Evolutionary conservation across 2,797 vertebrate species (phyloP).

Genomic region (Bovichtus variegatus): DNA sequence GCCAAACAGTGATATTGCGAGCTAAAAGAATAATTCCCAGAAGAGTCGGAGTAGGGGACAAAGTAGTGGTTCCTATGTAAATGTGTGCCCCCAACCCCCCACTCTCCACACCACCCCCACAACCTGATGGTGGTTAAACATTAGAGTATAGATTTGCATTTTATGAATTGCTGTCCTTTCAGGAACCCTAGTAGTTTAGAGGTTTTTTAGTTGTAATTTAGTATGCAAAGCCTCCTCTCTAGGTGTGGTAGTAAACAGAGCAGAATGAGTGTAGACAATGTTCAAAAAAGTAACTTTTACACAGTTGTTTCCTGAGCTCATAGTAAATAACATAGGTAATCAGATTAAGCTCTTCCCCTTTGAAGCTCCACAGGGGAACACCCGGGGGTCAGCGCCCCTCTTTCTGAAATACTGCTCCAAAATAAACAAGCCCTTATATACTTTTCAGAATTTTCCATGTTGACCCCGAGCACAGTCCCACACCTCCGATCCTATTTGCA

Average conservation of each 20-base stretch:
- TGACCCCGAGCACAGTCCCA: background rate
- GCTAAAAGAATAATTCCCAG: background rate
- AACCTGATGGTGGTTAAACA: conserved; percentile 37
- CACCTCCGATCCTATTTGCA: background rate
- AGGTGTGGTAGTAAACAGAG: background rate
- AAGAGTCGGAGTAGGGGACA: background rate
- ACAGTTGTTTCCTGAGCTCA: background rate
- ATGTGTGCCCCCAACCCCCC: conserved; percentile 32
- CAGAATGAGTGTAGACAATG: background rate
- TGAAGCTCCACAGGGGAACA: background rate
- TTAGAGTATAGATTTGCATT: conserved; percentile 8
- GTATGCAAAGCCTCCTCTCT: background rate
- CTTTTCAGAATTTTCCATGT: no score
- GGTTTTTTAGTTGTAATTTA: background rate
- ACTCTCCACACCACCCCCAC: conserved; percentile 13
- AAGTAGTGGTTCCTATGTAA: conserved; percentile 44
- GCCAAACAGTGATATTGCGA: background rate
- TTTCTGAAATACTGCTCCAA: background rate
- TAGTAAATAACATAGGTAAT: background rate
- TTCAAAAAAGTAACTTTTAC: background rate
- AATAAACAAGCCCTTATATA: background rate
- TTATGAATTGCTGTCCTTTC: background rate
- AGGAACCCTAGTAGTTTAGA: background rate
- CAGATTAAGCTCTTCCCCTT: background rate
- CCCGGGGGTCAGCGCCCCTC: background rate